Evolutionary conservation across 2,113 vertebrate species (phyloP).

Genomic region (Corythoichthys intestinalis): DNA sequence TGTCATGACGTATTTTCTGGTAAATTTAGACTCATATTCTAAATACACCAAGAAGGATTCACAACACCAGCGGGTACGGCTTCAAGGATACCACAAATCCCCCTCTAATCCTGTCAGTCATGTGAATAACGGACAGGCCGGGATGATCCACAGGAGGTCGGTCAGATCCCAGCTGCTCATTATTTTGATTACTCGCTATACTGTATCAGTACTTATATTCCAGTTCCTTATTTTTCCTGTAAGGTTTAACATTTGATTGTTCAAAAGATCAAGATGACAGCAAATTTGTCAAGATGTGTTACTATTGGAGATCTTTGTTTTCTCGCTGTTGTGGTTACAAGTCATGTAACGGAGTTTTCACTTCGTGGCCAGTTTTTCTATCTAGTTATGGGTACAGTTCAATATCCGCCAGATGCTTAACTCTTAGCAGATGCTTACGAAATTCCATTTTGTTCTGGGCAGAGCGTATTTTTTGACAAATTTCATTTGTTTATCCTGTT

Average conservation of each 20-base stretch:
- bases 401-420: constrained; percentile 18
- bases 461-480: no score
- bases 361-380: constrained; percentile 28
- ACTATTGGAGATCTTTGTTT: constrained; percentile 36
- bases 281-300: constrained; percentile 33
- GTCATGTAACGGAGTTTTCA: constrained; percentile 27
- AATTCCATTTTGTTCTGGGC: background rate
- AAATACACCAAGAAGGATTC: background rate
- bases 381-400: constrained; percentile 5
- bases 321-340: constrained; percentile 20
- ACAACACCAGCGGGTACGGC: constrained; percentile 27
- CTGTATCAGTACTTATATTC: constrained; percentile 7
- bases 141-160: constrained; percentile 33
- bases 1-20: background rate
- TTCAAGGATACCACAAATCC: constrained; percentile 48
- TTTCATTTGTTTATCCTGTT: no score
- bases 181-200: constrained; percentile 37
- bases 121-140: constrained; percentile 37
- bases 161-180: constrained; percentile 36
- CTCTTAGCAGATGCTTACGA: constrained; percentile 18
- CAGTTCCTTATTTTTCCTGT: background rate
- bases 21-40: background rate
- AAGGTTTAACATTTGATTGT: constrained; percentile 4
- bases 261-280: constrained; percentile 8
- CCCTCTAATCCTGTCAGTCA: constrained; percentile 51